Conservation (phyloP, 2,797 vertebrate species). For the Phataginus tetradactyla region DNA sequence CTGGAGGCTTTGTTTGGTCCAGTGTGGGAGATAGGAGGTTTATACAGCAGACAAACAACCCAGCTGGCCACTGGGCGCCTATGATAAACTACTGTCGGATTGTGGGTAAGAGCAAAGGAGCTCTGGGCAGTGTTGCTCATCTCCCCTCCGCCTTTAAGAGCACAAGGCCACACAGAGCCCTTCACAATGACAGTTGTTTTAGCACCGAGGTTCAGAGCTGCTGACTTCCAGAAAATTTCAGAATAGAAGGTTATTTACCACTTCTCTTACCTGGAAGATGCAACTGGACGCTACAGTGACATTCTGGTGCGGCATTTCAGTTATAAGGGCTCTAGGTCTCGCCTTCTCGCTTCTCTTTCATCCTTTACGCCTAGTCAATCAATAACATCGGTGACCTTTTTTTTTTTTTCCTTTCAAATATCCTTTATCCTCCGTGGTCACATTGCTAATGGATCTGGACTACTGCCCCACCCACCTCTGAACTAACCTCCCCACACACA, state of each 20-base stretch:
- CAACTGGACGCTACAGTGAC: constrained; percentile 17
- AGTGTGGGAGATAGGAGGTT: constrained; percentile 35
- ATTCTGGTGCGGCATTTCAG: background rate
- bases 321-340: background rate
- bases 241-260: background rate
- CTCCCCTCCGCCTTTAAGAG: constrained; percentile 1
- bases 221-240: constrained; percentile 41
- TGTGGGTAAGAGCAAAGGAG: background rate
- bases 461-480: background rate
- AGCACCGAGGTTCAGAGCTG: background rate
- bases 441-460: background rate
- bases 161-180: background rate
- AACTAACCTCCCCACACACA: background rate
- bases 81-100: constrained; percentile 34
- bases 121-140: constrained; percentile 52
- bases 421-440: background rate
- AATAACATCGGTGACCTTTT: background rate
- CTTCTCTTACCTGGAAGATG: constrained; percentile 36
- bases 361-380: background rate
- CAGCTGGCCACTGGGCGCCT: background rate
- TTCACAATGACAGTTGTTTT: constrained; percentile 51
- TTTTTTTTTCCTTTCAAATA: background rate
- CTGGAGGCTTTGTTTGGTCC: background rate
- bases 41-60: constrained; percentile 43
- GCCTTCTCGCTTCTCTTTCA: background rate